phyloP scores from a whole-genome alignment of 2,113 vertebrate species.

The Aleadryas rufinucha region DNA sequence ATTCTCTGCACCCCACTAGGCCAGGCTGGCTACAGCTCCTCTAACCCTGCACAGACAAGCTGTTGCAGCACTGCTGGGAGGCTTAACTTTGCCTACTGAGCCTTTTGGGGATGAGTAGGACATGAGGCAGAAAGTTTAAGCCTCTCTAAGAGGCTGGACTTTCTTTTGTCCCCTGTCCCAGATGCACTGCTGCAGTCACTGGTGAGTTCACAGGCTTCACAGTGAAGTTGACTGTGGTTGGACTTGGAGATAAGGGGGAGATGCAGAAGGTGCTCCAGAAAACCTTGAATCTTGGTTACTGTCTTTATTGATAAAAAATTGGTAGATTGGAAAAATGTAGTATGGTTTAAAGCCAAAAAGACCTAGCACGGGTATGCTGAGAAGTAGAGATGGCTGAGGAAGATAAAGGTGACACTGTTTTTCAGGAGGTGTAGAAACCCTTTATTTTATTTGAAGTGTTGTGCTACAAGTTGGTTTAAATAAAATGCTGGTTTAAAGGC shows the following conservation, averaged over 20 bases:
- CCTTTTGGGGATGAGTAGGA: accelerated
- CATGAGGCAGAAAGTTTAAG: background rate
- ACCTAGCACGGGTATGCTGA: accelerated
- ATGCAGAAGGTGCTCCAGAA: background rate
- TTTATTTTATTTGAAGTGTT: background rate
- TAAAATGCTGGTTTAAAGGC: background rate
- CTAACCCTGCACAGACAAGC: background rate
- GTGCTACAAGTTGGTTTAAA: background rate
- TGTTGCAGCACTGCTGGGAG: background rate
- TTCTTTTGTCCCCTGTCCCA: background rate
- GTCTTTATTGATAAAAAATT: background rate
- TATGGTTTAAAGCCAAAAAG: background rate
- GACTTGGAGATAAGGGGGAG: background rate
- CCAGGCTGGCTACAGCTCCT: background rate
- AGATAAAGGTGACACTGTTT: background rate
- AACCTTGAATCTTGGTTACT: background rate
- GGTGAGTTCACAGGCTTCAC: background rate
- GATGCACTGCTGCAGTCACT: background rate
- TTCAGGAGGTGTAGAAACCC: background rate
- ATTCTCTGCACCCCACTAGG: background rate
- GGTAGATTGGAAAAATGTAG: background rate
- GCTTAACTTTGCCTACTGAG: background rate
- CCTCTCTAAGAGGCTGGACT: background rate
- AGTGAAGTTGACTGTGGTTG: background rate
- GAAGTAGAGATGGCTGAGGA: background rate